phyloP scores from a whole-genome alignment of 2,888 invertebrate species.

The Lysandra coridon region DNA sequence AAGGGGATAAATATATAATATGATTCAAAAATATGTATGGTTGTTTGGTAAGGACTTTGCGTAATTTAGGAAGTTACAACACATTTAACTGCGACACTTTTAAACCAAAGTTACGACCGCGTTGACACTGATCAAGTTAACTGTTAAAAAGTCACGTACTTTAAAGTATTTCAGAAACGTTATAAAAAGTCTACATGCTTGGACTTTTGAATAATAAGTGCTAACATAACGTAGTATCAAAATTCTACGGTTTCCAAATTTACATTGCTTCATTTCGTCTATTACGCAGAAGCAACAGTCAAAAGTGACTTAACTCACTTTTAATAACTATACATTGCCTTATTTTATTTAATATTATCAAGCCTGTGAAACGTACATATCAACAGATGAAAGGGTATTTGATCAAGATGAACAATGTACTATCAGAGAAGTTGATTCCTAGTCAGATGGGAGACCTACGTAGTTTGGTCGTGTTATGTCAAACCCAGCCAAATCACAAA shows the following conservation, averaged over 20 bases:
- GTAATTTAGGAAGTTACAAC: constrained; percentile 22
- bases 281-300: background rate
- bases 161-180: constrained; percentile 1
- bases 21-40: background rate
- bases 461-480: too few relatives aligned
- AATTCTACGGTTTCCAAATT: background rate
- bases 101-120: background rate
- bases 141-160: constrained; percentile 19
- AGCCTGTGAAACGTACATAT: too few relatives aligned
- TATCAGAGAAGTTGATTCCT: too few relatives aligned
- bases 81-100: constrained; percentile 20
- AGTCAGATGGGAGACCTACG: too few relatives aligned
- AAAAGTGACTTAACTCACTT: background rate
- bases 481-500: too few relatives aligned
- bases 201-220: constrained; percentile 40
- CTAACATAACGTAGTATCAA: background rate
- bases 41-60: constrained; percentile 14
- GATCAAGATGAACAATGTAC: too few relatives aligned
- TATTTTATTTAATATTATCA: too few relatives aligned
- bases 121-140: constrained; percentile 23
- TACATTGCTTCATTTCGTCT: background rate
- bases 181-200: constrained; percentile 1
- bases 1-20: too few relatives aligned
- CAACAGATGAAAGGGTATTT: too few relatives aligned
- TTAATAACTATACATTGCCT: too few relatives aligned